Base-by-base conservation (phyloP, 2,797 vertebrate species). In the Danionella dracula region DNA sequence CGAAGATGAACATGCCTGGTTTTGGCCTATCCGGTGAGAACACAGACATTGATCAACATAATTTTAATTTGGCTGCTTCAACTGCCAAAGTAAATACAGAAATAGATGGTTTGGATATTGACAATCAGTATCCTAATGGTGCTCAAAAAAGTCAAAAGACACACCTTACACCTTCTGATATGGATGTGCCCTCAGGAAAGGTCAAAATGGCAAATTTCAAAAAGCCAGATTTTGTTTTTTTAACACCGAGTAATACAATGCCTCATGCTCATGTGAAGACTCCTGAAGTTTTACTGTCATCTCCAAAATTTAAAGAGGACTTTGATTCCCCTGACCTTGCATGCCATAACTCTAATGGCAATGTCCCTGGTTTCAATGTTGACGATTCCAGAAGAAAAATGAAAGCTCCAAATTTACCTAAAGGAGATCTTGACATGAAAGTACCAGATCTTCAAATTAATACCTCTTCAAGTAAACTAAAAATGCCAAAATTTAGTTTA, bases 171-270 rank as follows among this genome's bases (percentile, higher is more conserved):
- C 1, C 54, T 27, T 69, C 74, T 32, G 15, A 69, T 4, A 20
- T 72, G 10, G 8, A 72, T 4, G 4, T 48, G 16, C 61, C 71
- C 5, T 75, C 73, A 0, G 76, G 68, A 19, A 85, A 79, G 70
- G 10, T 74, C 1, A 85, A 81, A 63, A 77, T 45, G 48, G 73
- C 82, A 32, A 73, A 8, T 38, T 56, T 85, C 31, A 79, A 78
- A 10, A 48, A 66, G 60, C 77, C 81, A 19, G 69, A 75, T 7
- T 45, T 73, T 46, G 53, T 59, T 9, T 4, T 80, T 8, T 80
- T 81, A 27, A 68, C 58, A 12, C 78, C 79, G 3, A 78, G 76
- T 27, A 29, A 65, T 19, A 79, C 70, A 32, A 21, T 42, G n/a
- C 75, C 80, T 4, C 60, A 81, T 10, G 45, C 37, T 46, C 48